phyloP scores from a whole-genome alignment of 2,888 invertebrate genomes.

The Nyleta sp. region DNA sequence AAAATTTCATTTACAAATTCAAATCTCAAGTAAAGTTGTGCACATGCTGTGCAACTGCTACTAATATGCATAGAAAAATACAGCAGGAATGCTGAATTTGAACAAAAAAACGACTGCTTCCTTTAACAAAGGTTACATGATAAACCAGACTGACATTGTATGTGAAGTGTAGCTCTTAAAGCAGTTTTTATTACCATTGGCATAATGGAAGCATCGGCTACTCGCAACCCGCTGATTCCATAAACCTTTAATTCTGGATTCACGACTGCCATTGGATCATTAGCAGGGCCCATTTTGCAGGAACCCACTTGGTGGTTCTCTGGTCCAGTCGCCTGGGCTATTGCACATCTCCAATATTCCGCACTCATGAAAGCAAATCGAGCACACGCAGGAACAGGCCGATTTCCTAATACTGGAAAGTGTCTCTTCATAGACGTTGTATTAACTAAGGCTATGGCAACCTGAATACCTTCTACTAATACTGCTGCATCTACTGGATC shows the following conservation, averaged over 20 bases:
- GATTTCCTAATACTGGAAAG: constrained; percentile 73
- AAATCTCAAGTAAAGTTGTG: too few species aligned
- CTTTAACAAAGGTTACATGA: too few species aligned
- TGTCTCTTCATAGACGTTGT: constrained; percentile 82
- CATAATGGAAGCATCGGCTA: constrained; percentile 86
- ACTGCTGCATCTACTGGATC: constrained; percentile 87
- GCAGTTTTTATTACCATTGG: constrained; percentile 83
- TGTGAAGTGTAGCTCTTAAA: too few species aligned
- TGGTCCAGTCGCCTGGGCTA: constrained; percentile 88
- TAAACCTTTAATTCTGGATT: constrained; percentile 87
- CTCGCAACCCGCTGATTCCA: constrained; percentile 85
- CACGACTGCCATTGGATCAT: constrained; percentile 89
- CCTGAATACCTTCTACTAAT: constrained; percentile 86
- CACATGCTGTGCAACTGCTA: too few species aligned
- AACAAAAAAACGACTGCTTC: too few species aligned
- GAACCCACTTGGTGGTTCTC: constrained; percentile 93
- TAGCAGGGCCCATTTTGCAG: constrained; percentile 90
- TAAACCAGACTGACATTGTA: too few species aligned
- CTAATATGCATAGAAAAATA: too few species aligned
- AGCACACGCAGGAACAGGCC: constrained; percentile 73
- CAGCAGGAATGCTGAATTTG: too few species aligned
- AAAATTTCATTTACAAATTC: neutral
- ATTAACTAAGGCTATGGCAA: constrained; percentile 85
- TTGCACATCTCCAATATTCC: constrained; percentile 90
- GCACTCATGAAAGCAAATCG: constrained; percentile 84